A percentile compares a stretch with the other conserved stretches of the same genome.
Conservation (phyloP, 2,113 vertebrate genomes). For the Hoplias malabaricus region DNA sequence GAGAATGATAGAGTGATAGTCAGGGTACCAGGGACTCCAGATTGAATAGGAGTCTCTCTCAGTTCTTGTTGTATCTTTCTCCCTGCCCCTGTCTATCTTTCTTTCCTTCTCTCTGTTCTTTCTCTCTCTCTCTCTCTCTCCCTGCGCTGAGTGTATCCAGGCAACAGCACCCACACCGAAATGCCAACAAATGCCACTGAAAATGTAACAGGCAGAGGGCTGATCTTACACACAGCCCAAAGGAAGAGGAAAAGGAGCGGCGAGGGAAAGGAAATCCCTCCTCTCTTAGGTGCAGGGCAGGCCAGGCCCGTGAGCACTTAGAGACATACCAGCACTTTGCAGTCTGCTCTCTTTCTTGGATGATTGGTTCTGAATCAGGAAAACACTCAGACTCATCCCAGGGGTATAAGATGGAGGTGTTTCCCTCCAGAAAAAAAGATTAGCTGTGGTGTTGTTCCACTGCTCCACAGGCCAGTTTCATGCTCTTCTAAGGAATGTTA, state of each 20-base stretch:
- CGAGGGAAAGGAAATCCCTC: neutral
- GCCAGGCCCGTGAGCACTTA: neutral
- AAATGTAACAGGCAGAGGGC: constrained; percentile 43
- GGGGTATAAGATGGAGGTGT: too few species aligned
- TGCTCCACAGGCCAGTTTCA: too few species aligned
- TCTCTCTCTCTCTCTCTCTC: constrained; percentile 20
- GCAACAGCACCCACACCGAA: constrained; percentile 59
- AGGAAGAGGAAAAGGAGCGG: neutral
- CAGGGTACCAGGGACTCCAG: neutral
- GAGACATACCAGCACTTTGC: neutral
- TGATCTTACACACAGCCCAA: constrained; percentile 3
- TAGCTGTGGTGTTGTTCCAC: too few species aligned
- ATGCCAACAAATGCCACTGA: constrained; percentile 60
- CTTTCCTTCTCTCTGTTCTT: constrained; percentile 2
- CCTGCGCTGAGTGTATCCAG: constrained; percentile 54
- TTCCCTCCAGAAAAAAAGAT: too few species aligned
- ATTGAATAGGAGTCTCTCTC: neutral
- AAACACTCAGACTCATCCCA: too few species aligned
- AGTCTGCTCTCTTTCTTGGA: too few species aligned
- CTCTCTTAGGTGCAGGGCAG: neutral
- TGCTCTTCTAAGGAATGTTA: too few species aligned
- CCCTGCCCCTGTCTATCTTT: constrained; percentile 28
- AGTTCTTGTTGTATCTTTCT: neutral
- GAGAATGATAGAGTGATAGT: too few species aligned
- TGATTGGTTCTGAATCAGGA: too few species aligned